phyloP scores from a whole-genome alignment of 2,113 vertebrate genomes.

The Clarias gariepinus region DNA sequence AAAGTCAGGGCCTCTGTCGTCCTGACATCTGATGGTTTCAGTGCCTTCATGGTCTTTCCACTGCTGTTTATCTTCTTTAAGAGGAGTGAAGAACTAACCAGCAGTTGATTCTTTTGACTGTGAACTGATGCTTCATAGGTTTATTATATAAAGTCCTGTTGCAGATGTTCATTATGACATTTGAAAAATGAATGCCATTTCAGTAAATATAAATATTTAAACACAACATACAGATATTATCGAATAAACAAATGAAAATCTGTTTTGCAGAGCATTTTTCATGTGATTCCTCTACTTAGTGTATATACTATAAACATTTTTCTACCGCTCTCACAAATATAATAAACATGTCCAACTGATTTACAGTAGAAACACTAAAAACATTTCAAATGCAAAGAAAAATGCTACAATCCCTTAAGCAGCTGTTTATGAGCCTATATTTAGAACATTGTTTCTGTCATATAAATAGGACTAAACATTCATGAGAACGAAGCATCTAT shows the following conservation, averaged over 20 bases:
- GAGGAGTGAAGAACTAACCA: background rate
- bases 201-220: slow-evolving; percentile 2
- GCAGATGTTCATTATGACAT: background rate
- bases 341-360: background rate
- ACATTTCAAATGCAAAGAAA: background rate
- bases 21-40: background rate
- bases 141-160: background rate
- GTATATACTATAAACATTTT: background rate
- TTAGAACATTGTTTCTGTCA: background rate
- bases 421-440: background rate
- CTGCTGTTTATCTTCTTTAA: background rate
- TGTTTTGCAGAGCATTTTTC: background rate
- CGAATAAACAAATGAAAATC: background rate
- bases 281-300: background rate
- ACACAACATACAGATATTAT: background rate
- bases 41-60: background rate
- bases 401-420: background rate
- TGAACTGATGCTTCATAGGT: slow-evolving; percentile 2
- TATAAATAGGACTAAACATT: background rate
- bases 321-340: background rate
- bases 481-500: background rate
- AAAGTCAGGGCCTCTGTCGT: background rate
- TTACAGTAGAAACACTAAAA: background rate
- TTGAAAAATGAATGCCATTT: slow-evolving; percentile 2
- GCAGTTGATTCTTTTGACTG: background rate